These are phyloP conservation scores for Micromesistius poutassou DNA, from an alignment of 2,797 vertebrate genomes.

Conservation along the genomic window DNA sequence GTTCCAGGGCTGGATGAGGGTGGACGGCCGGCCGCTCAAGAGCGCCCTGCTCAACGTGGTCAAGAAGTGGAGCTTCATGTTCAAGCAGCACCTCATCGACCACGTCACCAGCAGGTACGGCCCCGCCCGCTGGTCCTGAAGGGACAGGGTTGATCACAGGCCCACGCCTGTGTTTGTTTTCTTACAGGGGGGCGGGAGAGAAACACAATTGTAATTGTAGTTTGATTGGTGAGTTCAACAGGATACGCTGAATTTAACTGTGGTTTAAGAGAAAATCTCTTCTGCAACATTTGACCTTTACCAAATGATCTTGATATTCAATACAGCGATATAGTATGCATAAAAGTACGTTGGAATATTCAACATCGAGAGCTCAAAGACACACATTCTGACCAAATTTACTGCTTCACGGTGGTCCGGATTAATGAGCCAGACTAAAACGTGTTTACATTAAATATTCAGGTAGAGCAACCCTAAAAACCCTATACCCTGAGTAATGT, in stretches of 20 bases:
- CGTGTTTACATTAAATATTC: neutral
- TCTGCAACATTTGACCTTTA: neutral
- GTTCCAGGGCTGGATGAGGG: constrained; percentile 84
- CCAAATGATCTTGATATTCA: neutral
- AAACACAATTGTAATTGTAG: too few relatives aligned
- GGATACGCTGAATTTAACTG: too few relatives aligned
- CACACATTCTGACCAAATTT: neutral
- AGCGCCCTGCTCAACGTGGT: constrained; percentile 81
- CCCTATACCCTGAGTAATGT: neutral
- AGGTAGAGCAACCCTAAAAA: neutral
- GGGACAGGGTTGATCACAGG: neutral
- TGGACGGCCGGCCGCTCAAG: constrained; percentile 82
- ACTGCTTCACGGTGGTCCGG: neutral
- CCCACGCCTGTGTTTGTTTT: too few relatives aligned
- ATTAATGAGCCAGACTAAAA: neutral
- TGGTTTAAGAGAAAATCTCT: neutral
- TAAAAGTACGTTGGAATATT: neutral
- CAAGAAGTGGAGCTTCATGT: constrained; percentile 90
- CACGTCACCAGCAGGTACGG: constrained; percentile 84
- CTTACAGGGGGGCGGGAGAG: too few relatives aligned
- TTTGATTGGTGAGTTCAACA: too few relatives aligned
- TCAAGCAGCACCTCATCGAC: constrained; percentile 91
- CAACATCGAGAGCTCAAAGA: neutral
- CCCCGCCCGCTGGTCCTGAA: neutral
- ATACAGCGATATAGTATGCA: neutral